Evolutionary conservation across 2,113 vertebrate species (phyloP), one percentile per base, ranked within the genome.

Genomic region (Atractosteus spatula): DNA sequence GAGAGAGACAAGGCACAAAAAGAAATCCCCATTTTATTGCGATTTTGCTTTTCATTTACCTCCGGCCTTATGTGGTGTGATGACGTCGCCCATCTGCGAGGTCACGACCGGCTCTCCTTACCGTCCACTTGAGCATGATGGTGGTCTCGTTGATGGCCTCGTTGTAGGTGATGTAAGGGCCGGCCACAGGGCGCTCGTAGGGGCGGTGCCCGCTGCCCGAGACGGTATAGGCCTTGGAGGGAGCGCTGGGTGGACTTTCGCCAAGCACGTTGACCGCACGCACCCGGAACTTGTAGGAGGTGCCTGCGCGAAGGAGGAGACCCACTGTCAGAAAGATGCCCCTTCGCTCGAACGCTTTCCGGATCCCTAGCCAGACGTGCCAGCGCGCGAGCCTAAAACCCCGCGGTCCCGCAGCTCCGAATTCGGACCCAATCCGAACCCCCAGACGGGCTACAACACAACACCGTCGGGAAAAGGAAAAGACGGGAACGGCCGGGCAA

Each of bases 71-170:
- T 29, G 29, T 29, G 29, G 29, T 2, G 29, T 29, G 29, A 29
- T 29, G 29, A 29, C 29, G 29, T 29, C 29, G 29, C 29, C 29
- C 29, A 29, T 29, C 29, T 29, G 29, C 29, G 29, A 29, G 29
- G 29, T 29, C 29, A 29, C 0, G 29, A 29, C 29, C 29, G 29
- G 29, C 29, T 29, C n/a, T 55, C 62, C 94, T 86, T 77, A 99
- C 97, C 87, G 96, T 96, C 97, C 97, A 99, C 83, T 99, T 99
- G 62, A 99, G 93, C 85, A 99, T 97, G 85, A 99, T 92, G 81
- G 95, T 96, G 66, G 97, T 98, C 84, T 98, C 96, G 0, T 98
- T 99, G 87, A 99, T 90, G 47, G 97, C 97, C 0, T 99, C 97
- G 0, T 96, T 98, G 84, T 98, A 99, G 78, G 97, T 99, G 89